Conservation (phyloP, 2,888 invertebrate genomes). For the Fragum whitleyi region DNA sequence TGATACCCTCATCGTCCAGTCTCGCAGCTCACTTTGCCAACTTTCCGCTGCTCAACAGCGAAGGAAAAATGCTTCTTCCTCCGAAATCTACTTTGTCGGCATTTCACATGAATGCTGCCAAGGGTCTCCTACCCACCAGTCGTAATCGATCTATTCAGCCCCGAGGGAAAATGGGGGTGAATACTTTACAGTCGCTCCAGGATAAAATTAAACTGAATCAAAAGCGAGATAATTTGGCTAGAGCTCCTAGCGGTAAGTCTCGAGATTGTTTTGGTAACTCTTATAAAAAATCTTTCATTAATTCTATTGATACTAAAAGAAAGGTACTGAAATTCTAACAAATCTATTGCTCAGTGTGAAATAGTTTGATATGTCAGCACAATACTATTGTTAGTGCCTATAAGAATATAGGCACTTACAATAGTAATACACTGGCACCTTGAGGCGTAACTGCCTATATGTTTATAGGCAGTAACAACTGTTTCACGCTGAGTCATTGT, state of each 20-base stretch:
- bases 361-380: no score
- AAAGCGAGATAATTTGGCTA: conserved; percentile 28
- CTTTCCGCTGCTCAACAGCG: conserved; percentile 39
- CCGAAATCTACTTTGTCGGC: conserved; percentile 35
- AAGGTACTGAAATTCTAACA: no score
- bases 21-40: conserved; percentile 47
- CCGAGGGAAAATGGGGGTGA: conserved; percentile 25
- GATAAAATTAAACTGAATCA: conserved; percentile 61
- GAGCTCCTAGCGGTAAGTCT: conserved; percentile 47
- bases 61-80: conserved; percentile 49
- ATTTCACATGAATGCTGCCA: conserved; percentile 33
- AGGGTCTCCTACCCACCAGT: conserved; percentile 15
- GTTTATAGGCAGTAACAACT: no score
- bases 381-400: no score
- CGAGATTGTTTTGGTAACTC: no score
- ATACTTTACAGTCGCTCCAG: conserved; percentile 53
- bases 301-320: no score
- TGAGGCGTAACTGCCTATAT: no score
- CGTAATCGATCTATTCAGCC: conserved; percentile 11
- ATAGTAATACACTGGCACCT: not conserved
- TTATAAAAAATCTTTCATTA: no score
- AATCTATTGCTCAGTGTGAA: not conserved
- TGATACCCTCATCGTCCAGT: conserved; percentile 31
- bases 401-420: no score
- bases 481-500: no score